Evolutionary conservation across 2,888 invertebrate species (phyloP).

Genomic region (Euzetes globulus): DNA sequence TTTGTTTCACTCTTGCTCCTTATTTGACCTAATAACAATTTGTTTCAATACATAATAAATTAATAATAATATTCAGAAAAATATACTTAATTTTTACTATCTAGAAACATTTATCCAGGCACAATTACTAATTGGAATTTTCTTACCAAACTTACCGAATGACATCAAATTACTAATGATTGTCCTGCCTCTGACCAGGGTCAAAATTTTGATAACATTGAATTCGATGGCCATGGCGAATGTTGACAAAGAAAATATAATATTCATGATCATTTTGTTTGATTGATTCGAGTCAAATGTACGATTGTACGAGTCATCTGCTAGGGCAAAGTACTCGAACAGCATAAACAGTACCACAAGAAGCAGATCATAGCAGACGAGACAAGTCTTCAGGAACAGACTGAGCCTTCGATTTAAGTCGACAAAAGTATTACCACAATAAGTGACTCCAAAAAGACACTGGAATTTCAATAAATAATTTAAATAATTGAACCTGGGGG

Average conservation of each 20-base stretch:
- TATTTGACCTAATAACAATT: background rate
- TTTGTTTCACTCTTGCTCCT: background rate
- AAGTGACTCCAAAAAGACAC: background rate
- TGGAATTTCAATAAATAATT: background rate
- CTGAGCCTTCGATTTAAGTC: background rate
- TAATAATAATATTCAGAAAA: no score
- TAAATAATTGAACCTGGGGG: background rate
- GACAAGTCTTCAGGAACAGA: background rate
- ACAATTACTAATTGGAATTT: no score
- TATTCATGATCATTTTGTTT: background rate
- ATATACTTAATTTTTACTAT: no score
- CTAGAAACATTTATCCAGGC: no score
- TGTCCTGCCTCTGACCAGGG: background rate
- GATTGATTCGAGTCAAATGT: background rate
- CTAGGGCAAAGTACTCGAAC: background rate
- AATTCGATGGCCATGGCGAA: background rate
- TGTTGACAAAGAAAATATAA: background rate
- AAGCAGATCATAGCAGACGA: background rate
- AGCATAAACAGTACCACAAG: background rate
- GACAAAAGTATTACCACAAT: background rate
- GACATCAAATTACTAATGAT: background rate
- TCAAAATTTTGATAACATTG: background rate
- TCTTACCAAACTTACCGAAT: background rate
- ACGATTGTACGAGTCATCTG: background rate
- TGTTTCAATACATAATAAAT: no score